Evolutionary conservation across 1,140 invertebrate genomes (phyloP).

Genomic region (Paralvinella palmiformis): DNA sequence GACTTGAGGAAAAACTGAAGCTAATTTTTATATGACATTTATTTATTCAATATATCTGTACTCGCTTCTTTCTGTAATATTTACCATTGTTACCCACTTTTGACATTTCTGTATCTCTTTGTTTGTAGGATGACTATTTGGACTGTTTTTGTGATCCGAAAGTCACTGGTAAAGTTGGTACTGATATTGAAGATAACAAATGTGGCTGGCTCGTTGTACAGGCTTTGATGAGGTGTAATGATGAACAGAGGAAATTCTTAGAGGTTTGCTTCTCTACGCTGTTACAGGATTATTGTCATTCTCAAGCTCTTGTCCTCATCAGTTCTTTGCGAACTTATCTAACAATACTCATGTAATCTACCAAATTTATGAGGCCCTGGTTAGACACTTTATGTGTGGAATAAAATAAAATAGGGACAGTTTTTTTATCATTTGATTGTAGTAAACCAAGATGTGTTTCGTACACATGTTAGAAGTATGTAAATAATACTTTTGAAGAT

Average conservation of each 20-base stretch:
- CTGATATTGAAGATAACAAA: slow-evolving; percentile 91
- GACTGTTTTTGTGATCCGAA: slow-evolving; percentile 85
- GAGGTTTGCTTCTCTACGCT: slow-evolving; percentile 50
- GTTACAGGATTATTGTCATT: neutral
- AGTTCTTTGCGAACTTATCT: neutral
- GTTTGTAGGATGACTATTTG: slow-evolving; percentile 74
- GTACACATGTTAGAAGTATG: slow-evolving; percentile 1
- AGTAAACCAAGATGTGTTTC: neutral
- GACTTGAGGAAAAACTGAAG: no score
- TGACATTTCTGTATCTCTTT: neutral
- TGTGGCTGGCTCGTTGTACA: slow-evolving; percentile 91
- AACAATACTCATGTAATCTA: neutral
- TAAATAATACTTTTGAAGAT: neutral
- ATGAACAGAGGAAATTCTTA: slow-evolving; percentile 67
- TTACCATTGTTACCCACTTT: no score
- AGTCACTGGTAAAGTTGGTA: slow-evolving; percentile 81
- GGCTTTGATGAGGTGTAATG: slow-evolving; percentile 69
- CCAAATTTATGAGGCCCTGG: neutral
- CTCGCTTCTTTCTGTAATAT: no score
- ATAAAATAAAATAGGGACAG: neutral
- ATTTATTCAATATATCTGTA: no score
- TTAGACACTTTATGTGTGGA: neutral
- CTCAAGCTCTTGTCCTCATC: neutral
- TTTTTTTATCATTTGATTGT: neutral
- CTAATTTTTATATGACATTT: no score